These are phyloP conservation scores for Crocuta crocuta DNA, from an alignment of 2,113 vertebrate species.

Conservation along the genomic window DNA sequence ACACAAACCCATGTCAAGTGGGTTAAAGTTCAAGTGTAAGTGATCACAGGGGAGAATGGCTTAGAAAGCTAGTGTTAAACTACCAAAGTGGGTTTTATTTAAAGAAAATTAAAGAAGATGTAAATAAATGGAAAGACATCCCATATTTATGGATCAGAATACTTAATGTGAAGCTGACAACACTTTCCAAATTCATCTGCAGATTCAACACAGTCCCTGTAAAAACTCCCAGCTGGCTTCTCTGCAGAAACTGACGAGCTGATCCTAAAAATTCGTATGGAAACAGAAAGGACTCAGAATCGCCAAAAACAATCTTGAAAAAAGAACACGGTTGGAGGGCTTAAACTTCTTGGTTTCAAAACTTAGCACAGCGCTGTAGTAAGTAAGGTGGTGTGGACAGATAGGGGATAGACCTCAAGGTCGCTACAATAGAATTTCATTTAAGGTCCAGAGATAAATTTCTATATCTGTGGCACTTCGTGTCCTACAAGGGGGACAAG, in stretches of 20 bases:
- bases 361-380: neutral
- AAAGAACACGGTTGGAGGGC: neutral
- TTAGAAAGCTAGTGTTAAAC: neutral
- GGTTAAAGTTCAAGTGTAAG: neutral
- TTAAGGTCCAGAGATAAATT: neutral
- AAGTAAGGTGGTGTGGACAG: neutral
- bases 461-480: no score
- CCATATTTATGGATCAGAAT: neutral
- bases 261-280: neutral
- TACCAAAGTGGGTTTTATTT: neutral
- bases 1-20: neutral
- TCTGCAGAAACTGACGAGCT: neutral
- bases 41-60: neutral
- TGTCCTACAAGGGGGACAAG: neutral
- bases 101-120: neutral
- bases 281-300: neutral
- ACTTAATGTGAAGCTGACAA: neutral
- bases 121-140: neutral
- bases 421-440: neutral
- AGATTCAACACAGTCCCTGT: neutral
- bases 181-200: neutral
- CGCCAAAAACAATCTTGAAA: neutral
- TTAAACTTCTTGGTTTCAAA: neutral
- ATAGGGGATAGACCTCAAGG: no score
- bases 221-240: neutral